Evolutionary conservation across 2,888 invertebrate genomes (phyloP).

Genomic region (Colostygia pectinataria): DNA sequence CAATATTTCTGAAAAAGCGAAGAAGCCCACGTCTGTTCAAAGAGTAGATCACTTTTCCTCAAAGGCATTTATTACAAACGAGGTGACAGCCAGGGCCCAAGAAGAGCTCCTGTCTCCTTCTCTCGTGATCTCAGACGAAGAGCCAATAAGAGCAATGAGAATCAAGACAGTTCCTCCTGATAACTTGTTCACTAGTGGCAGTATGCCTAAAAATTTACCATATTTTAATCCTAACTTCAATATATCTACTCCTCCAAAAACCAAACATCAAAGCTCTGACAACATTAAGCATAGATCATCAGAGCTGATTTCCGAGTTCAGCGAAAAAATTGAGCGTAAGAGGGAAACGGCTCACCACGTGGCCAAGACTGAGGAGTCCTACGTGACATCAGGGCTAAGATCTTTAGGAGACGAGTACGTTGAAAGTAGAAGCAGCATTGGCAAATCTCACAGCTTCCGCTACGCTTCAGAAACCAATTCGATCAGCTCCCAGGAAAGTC

Average conservation of each 20-base stretch:
- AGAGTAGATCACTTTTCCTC: slow-evolving; percentile 67
- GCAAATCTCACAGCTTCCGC: slow-evolving; percentile 89
- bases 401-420: slow-evolving; percentile 74
- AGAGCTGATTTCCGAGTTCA: slow-evolving; percentile 63
- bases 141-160: slow-evolving; percentile 62
- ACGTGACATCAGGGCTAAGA: slow-evolving; percentile 60
- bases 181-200: slow-evolving; percentile 67
- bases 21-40: slow-evolving; percentile 67
- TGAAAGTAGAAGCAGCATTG: slow-evolving; percentile 82
- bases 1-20: slow-evolving; percentile 52
- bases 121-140: slow-evolving; percentile 63
- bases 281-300: slow-evolving; percentile 70
- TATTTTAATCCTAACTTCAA: slow-evolving; percentile 67
- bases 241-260: slow-evolving; percentile 73
- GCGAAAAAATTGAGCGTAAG: slow-evolving; percentile 61
- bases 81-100: slow-evolving; percentile 54
- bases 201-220: slow-evolving; percentile 74
- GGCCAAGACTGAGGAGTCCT: slow-evolving; percentile 66
- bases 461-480: slow-evolving; percentile 80
- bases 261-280: slow-evolving; percentile 71
- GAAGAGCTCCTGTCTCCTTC: slow-evolving; percentile 58
- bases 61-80: slow-evolving; percentile 72
- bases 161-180: slow-evolving; percentile 64
- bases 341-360: slow-evolving; percentile 55
- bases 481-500: slow-evolving; percentile 75